Percentiles rank a stretch among this genome's conserved stretches.
phyloP scores from a whole-genome alignment of 2,113 vertebrate genomes.

The Ailurus styani region DNA sequence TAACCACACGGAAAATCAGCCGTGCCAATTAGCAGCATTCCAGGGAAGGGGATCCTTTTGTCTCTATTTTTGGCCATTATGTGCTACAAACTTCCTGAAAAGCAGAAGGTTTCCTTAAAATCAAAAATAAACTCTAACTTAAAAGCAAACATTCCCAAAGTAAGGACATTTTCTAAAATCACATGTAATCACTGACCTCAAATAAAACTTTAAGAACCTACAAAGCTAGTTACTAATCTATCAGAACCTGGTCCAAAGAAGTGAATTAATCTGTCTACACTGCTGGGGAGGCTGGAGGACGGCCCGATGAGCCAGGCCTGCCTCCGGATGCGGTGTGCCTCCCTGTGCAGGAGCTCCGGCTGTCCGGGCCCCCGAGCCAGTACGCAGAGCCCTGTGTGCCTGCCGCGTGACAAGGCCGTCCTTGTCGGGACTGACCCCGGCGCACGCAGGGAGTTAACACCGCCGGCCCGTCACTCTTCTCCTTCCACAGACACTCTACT shows the following conservation, averaged over 20 bases:
- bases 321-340: background rate
- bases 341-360: conserved; percentile 13
- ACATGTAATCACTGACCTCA: background rate
- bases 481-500: background rate
- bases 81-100: background rate
- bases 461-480: background rate
- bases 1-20: background rate
- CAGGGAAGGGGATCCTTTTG: background rate
- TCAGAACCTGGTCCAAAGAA: background rate
- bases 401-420: background rate
- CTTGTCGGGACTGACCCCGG: background rate
- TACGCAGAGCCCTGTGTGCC: background rate
- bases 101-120: background rate
- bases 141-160: conserved; percentile 8
- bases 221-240: background rate
- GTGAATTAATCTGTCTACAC: background rate
- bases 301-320: background rate
- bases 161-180: conserved; percentile 13
- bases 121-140: background rate
- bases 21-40: background rate
- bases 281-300: background rate
- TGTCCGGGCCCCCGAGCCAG: background rate
- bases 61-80: background rate
- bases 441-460: background rate
- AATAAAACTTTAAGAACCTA: background rate